Conservation (phyloP, 2,113 vertebrate species). For the Helogale parvula region DNA sequence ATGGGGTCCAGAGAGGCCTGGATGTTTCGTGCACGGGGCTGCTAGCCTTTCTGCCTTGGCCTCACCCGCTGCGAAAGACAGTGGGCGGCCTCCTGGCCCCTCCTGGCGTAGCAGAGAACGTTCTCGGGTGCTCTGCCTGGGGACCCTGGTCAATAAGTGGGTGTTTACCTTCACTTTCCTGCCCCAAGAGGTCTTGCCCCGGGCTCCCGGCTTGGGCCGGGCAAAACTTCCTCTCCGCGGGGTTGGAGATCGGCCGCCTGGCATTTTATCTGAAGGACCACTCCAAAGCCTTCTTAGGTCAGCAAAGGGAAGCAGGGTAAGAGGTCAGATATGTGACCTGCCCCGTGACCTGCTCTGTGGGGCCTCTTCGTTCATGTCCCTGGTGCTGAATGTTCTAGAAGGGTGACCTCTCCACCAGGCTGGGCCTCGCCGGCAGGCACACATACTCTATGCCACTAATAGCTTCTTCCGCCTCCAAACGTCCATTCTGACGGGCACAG, state of each 20-base stretch:
- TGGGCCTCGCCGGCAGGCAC: background rate
- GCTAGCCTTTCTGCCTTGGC: background rate
- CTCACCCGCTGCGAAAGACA: rapidly evolving
- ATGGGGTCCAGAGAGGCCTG: background rate
- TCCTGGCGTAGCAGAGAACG: rapidly evolving
- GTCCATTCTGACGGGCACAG: rapidly evolving
- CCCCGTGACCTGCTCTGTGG: background rate
- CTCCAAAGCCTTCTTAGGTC: background rate
- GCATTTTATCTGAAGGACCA: rapidly evolving
- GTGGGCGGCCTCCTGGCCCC: rapidly evolving
- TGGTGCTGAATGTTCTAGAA: background rate
- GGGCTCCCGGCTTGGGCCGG: rapidly evolving
- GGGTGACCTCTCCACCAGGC: background rate
- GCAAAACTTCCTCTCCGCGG: background rate
- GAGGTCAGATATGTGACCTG: background rate
- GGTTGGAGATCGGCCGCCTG: rapidly evolving
- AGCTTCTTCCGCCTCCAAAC: rapidly evolving
- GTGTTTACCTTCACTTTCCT: background rate
- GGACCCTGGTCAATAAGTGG: rapidly evolving
- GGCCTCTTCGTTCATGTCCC: background rate
- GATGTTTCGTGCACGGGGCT: rapidly evolving
- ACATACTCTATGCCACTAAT: rapidly evolving
- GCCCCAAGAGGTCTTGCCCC: background rate
- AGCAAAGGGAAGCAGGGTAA: background rate
- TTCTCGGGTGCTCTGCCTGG: background rate